Evolutionary conservation across 2,888 invertebrate species (phyloP).

Genomic region (Xestobium rufovillosum): DNA sequence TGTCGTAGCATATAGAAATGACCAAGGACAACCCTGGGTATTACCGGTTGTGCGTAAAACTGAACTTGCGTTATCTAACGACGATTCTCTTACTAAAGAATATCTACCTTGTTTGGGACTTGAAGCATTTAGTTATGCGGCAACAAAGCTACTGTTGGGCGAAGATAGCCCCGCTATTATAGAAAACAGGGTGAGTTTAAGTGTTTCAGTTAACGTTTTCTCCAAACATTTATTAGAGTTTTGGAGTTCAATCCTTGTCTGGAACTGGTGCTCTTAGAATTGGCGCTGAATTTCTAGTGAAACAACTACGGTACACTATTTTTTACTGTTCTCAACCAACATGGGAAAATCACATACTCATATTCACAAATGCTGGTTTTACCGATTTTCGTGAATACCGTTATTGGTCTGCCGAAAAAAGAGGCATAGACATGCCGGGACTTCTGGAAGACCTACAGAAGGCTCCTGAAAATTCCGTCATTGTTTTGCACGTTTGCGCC

Average conservation of each 20-base stretch:
- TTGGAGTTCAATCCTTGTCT: slow-evolving; percentile 86
- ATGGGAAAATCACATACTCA: slow-evolving; percentile 92
- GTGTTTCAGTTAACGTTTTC: too few species aligned
- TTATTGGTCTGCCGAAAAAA: slow-evolving; percentile 77
- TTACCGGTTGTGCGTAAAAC: slow-evolving; percentile 89
- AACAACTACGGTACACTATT: slow-evolving; percentile 58
- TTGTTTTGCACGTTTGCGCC: slow-evolving; percentile 92
- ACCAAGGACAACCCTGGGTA: slow-evolving; percentile 94
- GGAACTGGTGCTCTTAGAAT: slow-evolving; percentile 90
- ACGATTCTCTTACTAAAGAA: slow-evolving; percentile 84
- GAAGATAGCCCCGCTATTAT: slow-evolving; percentile 62
- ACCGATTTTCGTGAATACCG: slow-evolving; percentile 71
- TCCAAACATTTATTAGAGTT: too few species aligned
- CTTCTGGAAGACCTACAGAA: slow-evolving; percentile 66
- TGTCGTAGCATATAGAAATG: slow-evolving; percentile 83
- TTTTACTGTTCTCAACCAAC: slow-evolving; percentile 90
- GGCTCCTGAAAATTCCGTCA: slow-evolving; percentile 77
- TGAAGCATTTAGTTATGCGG: slow-evolving; percentile 67
- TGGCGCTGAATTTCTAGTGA: slow-evolving; percentile 80
- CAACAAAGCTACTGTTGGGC: slow-evolving; percentile 81
- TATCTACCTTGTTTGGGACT: slow-evolving; percentile 89
- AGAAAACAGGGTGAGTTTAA: slow-evolving; percentile 59
- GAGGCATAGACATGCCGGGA: slow-evolving; percentile 68
- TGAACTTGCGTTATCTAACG: slow-evolving; percentile 74
- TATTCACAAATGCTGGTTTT: slow-evolving; percentile 83